Evolutionary conservation across 1,140 invertebrate species (phyloP).

Genomic region (Magallana ariakensis): DNA sequence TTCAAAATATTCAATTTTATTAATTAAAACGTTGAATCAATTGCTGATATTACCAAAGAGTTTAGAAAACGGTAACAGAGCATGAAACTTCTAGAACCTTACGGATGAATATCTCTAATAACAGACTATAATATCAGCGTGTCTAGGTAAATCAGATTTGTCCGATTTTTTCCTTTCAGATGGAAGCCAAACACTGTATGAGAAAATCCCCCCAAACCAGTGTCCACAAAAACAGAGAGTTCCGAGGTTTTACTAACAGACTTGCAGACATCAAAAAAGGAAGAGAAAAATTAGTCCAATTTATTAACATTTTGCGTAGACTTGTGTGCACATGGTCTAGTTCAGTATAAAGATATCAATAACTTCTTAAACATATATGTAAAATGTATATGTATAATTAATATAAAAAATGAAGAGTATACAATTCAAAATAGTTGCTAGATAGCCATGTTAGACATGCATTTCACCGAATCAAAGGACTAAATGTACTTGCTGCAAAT

Average conservation of each 20-base stretch:
- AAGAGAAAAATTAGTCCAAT: neutral
- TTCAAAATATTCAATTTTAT: neutral
- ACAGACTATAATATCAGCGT: too few species aligned
- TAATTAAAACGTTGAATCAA: too few species aligned
- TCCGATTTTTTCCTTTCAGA: neutral
- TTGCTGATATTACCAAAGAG: too few species aligned
- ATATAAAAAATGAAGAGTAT: neutral
- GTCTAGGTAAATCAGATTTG: too few species aligned
- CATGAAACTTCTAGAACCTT: too few species aligned
- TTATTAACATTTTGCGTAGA: constrained; percentile 29
- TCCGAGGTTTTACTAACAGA: neutral
- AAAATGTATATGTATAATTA: neutral
- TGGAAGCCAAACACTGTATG: constrained; percentile 15
- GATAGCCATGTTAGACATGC: too few species aligned
- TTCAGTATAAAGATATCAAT: neutral
- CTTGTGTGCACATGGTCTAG: neutral
- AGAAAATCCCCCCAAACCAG: neutral
- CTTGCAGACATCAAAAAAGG: neutral
- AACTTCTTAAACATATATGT: constrained; percentile 5
- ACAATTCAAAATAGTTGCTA: neutral
- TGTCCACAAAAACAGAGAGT: neutral
- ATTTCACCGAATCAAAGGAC: too few species aligned
- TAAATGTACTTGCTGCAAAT: too few species aligned
- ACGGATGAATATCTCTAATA: too few species aligned
- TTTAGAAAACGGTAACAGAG: too few species aligned